These are phyloP conservation scores for Lithophane socia DNA, from an alignment of 2,888 invertebrate species.

Conservation along the genomic window DNA sequence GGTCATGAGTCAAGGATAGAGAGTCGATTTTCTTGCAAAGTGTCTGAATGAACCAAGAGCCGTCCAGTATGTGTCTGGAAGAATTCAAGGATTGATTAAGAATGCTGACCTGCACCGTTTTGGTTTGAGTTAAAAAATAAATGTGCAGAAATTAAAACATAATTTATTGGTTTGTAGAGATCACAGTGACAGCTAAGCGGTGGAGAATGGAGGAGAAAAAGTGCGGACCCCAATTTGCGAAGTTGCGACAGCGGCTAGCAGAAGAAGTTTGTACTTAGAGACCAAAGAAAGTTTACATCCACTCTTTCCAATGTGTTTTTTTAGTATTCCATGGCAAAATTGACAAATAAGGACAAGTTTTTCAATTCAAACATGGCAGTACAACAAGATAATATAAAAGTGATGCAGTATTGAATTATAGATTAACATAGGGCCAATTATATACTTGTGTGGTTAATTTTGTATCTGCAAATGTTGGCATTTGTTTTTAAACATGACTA, in stretches of 20 bases:
- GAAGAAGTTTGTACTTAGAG: background rate
- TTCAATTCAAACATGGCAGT: too few species aligned
- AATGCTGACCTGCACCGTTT: background rate
- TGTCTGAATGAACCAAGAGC: conserved; percentile 85
- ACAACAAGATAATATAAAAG: too few species aligned
- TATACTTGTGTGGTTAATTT: too few species aligned
- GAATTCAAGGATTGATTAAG: conserved; percentile 3
- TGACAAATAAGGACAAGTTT: too few species aligned
- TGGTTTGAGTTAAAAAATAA: background rate
- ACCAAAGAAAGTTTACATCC: background rate
- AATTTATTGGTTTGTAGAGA: background rate
- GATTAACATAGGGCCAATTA: too few species aligned
- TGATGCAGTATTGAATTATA: too few species aligned
- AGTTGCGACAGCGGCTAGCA: background rate
- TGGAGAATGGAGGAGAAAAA: background rate
- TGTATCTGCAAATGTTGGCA: too few species aligned
- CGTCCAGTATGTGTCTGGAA: conserved; percentile 76
- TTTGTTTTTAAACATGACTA: too few species aligned
- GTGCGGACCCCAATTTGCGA: background rate
- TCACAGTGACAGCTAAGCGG: background rate
- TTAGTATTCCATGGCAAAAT: too few species aligned
- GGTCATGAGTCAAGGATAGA: conserved; percentile 72
- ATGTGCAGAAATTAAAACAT: background rate
- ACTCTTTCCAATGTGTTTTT: too few species aligned
- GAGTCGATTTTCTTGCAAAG: conserved; percentile 79